Base-by-base conservation (phyloP, 2,888 invertebrate species). In the Lochmaea capreae region DNA sequence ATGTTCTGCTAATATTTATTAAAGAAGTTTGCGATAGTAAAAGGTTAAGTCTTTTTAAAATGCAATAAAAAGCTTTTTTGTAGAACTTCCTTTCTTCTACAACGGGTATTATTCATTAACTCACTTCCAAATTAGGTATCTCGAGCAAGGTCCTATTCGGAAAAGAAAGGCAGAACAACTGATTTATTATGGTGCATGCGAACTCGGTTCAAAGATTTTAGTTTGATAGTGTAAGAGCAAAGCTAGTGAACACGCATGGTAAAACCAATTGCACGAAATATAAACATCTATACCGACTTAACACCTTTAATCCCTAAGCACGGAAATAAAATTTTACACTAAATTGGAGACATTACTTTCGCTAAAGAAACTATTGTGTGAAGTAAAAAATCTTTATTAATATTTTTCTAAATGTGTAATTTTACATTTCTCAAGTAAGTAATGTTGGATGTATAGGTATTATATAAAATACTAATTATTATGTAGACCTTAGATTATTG, bases 181-280 rank as follows among this genome's bases (percentile, higher is more conserved):
- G 76, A 80, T 79, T 79, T 79, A 79, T 78, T 73, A 73, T 59
- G 57, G 77, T 74, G 80, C 81, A 81, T 81, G 81, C 79, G 77
- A 78, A 76, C 78, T 74, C 68, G 78, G 78, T 79, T 79, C 75
- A 77, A 77, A 79, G 81, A 81, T 81, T 78, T 79, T 77, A 77
- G 69, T 75, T 78, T 73, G 81, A 81, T 81, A 80, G 71, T 76
- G 65, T 79, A 77, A 75, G 79, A 81, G 78, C 78, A 77, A 79
- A 81, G 77, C 78, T 78, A 80, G 77, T 81, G 79, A 79, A 71
- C 81, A 81, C 81, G 81, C 80, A 81, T 79, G 75, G 77, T 75
- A 54, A 77, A 77, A 75, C 71, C 71, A 71, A 54, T 74, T 79
- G 77, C 81, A 81, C 81, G 81, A 79, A 80, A 78, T 77, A 78